Percentiles rank a stretch among this genome's conserved stretches.
These are phyloP conservation scores for Onychomys arenicola DNA, from an alignment of 2,797 vertebrate species.

Conservation along the genomic window DNA sequence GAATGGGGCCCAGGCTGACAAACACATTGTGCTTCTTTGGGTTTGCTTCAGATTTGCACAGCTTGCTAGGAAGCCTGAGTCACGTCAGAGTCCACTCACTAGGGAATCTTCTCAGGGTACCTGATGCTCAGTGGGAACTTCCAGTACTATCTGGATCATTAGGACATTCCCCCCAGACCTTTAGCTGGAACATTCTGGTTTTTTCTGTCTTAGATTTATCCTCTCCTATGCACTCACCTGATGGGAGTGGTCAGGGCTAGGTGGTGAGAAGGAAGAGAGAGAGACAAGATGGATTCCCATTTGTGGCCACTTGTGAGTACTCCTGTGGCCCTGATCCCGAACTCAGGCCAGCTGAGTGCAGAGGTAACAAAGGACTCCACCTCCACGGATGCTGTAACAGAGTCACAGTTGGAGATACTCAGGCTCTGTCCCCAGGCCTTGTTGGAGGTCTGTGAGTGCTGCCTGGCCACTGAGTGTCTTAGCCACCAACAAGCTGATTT, in stretches of 20 bases:
- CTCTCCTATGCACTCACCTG: neutral
- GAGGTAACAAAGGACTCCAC: neutral
- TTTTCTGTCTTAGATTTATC: neutral
- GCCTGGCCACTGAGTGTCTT: too few relatives aligned
- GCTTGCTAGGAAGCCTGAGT: too few relatives aligned
- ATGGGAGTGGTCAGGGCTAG: neutral
- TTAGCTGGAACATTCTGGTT: neutral
- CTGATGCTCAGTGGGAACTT: too few relatives aligned
- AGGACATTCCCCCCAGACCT: neutral
- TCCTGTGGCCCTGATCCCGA: neutral
- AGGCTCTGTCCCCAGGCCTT: neutral
- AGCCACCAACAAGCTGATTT: neutral
- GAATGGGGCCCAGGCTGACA: neutral
- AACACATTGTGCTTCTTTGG: accelerated
- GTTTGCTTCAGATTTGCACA: accelerated
- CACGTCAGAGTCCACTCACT: accelerated
- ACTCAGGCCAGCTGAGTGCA: accelerated
- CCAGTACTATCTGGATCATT: too few relatives aligned
- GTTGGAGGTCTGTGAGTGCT: neutral
- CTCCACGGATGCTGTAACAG: accelerated
- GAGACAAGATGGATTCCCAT: neutral
- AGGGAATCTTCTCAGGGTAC: too few relatives aligned
- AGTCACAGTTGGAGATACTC: neutral
- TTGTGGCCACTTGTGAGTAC: neutral
- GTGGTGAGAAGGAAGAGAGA: neutral